Conservation (phyloP, 2,113 vertebrate species). For the Oreochromis tanganicae region DNA sequence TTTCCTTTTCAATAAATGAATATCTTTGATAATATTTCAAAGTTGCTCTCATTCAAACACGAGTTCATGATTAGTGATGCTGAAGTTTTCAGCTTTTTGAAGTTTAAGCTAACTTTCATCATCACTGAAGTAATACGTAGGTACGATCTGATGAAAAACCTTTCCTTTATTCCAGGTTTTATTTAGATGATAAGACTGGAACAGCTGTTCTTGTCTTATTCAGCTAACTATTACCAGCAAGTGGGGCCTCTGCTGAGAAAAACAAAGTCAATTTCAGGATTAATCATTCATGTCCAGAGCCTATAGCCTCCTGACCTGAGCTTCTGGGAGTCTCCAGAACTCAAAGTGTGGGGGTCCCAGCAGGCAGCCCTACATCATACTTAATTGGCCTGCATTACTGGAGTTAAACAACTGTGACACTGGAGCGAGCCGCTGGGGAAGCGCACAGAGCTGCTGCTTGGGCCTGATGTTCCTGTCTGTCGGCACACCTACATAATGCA, state of each 20-base stretch:
- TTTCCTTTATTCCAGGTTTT: neutral
- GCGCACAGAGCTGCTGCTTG: neutral
- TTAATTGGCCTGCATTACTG: constrained; percentile 47
- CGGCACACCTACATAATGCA: constrained; percentile 8
- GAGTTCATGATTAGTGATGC: neutral
- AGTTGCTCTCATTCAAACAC: constrained; percentile 36
- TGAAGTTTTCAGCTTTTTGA: constrained; percentile 1
- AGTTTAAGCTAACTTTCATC: constrained; percentile 25
- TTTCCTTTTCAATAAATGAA: constrained; percentile 69
- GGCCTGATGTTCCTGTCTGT: constrained; percentile 18
- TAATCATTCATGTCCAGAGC: constrained; percentile 44
- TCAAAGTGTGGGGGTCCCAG: constrained; percentile 28
- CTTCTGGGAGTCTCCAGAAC: constrained; percentile 20
- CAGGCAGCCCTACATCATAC: constrained; percentile 12
- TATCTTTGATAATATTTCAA: constrained; percentile 63
- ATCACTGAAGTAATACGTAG: neutral
- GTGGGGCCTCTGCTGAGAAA: neutral
- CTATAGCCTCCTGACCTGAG: constrained; percentile 27
- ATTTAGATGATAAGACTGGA: neutral
- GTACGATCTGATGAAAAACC: neutral
- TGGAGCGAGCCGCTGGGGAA: constrained; percentile 17
- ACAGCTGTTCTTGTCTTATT: constrained; percentile 10
- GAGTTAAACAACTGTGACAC: constrained; percentile 62
- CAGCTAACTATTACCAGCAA: neutral
- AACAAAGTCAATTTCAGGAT: constrained; percentile 35